Evolutionary conservation across 2,888 invertebrate species (phyloP).

Genomic region (Philhelius pedissequus): DNA sequence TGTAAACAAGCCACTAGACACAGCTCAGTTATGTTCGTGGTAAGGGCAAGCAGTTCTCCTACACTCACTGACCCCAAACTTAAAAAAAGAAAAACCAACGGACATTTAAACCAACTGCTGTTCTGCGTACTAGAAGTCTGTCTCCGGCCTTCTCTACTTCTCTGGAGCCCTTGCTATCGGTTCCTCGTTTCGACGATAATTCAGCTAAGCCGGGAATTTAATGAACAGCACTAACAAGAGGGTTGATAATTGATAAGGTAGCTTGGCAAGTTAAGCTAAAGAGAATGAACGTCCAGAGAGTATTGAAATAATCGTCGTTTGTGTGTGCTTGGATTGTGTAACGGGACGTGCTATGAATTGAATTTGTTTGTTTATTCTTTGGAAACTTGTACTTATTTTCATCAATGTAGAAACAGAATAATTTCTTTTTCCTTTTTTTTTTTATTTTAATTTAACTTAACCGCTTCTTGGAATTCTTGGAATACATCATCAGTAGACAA

Average conservation of each 20-base stretch:
- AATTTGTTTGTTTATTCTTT: conserved; percentile 24
- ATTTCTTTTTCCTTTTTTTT: neutral
- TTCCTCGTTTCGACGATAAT: conserved; percentile 46
- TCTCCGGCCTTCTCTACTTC: conserved; percentile 11
- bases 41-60: neutral
- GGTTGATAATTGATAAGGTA: conserved; percentile 65
- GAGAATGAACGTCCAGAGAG: conserved; percentile 17
- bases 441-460: too few relatives aligned
- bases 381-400: neutral
- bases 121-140: neutral
- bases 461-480: too few relatives aligned
- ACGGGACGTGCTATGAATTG: conserved; percentile 49
- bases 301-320: conserved; percentile 18
- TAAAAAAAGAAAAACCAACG: conserved; percentile 1
- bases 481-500: too few relatives aligned
- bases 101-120: conserved; percentile 57
- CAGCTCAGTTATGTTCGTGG: conserved; percentile 55
- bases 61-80: conserved; percentile 35
- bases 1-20: conserved; percentile 66
- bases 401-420: neutral
- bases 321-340: neutral
- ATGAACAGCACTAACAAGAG: conserved; percentile 64
- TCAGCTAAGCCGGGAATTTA: conserved; percentile 65
- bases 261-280: neutral
- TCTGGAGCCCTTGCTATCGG: conserved; percentile 1